A percentile compares a stretch with the other conserved stretches of the same genome.
These are phyloP conservation scores for Leucopternis melanops DNA, from an alignment of 2,113 vertebrate species.

Conservation along the genomic window DNA sequence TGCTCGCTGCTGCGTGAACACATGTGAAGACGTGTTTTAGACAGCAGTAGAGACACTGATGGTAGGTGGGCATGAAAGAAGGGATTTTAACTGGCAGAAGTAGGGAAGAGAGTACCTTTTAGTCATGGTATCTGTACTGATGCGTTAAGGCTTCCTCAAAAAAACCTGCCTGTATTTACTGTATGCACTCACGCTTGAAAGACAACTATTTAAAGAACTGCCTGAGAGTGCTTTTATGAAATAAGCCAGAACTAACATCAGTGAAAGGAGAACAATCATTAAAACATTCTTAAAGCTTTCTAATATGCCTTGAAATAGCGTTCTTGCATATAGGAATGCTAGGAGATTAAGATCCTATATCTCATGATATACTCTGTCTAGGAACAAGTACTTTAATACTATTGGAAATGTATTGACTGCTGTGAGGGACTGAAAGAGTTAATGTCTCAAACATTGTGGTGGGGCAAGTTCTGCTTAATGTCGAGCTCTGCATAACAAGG, in stretches of 20 bases:
- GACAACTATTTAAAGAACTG: conserved; percentile 27
- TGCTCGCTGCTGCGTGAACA: no score
- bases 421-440: no score
- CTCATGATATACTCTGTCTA: conserved; percentile 32
- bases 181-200: background rate
- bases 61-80: no score
- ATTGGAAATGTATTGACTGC: conserved; percentile 37
- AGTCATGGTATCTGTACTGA: background rate
- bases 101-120: background rate
- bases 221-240: background rate
- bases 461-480: no score
- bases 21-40: background rate
- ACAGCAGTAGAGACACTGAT: background rate
- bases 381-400: conserved; percentile 37
- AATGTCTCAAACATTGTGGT: no score
- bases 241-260: conserved; percentile 1
- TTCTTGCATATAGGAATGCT: background rate
- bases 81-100: background rate
- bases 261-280: background rate
- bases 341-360: conserved; percentile 45
- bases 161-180: background rate
- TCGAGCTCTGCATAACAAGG: no score
- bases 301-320: background rate
- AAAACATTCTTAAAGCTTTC: background rate
- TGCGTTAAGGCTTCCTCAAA: background rate